phyloP scores from a whole-genome alignment of 2,113 vertebrate genomes.

The Progne subis region DNA sequence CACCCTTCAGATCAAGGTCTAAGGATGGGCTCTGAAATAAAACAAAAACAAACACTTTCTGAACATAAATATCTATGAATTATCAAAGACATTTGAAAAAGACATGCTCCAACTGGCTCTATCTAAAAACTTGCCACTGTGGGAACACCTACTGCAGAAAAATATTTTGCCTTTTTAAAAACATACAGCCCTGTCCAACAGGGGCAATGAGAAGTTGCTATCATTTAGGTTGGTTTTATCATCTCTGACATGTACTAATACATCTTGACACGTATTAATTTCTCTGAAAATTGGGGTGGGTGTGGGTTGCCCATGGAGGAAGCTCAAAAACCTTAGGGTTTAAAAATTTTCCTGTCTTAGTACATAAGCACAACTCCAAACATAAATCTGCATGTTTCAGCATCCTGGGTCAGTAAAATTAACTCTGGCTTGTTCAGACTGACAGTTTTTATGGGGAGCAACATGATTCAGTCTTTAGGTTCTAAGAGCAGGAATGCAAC shows the following conservation, averaged over 20 bases:
- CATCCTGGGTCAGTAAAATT: neutral
- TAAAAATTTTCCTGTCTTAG: neutral
- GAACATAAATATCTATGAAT: neutral
- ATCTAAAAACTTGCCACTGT: neutral
- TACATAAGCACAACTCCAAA: neutral
- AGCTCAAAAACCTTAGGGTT: neutral
- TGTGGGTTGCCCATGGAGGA: neutral
- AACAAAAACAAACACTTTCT: conserved; percentile 9
- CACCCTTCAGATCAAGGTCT: conserved; percentile 1
- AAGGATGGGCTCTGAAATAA: neutral
- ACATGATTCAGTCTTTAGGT: neutral
- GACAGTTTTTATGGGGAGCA: neutral
- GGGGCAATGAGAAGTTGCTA: neutral
- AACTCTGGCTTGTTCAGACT: neutral
- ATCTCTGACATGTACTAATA: neutral
- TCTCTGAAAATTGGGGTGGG: neutral
- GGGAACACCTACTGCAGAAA: neutral
- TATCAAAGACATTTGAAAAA: neutral
- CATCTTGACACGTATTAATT: neutral
- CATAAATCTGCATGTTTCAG: neutral
- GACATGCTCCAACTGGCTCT: neutral
- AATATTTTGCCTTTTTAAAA: neutral
- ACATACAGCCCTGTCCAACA: neutral
- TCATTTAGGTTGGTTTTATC: neutral
- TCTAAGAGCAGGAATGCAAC: neutral